Evolutionary conservation across 2,797 vertebrate genomes (phyloP).

Genomic region (Pangasius sanitwongsei): DNA sequence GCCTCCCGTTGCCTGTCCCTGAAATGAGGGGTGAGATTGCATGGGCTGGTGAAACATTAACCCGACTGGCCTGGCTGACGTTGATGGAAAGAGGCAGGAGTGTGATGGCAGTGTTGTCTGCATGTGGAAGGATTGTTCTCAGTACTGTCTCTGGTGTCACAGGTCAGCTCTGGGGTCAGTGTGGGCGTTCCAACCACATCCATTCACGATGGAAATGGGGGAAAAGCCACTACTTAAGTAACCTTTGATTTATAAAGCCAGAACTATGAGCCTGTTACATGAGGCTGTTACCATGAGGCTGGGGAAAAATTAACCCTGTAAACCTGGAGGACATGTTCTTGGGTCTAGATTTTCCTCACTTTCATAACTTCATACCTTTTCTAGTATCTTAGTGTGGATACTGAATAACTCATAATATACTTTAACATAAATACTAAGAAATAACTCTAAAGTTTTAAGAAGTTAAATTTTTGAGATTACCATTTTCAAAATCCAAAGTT

Average conservation of each 20-base stretch:
- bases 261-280: conserved; percentile 36
- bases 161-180: conserved; percentile 72
- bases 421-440: background rate
- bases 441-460: too few species aligned
- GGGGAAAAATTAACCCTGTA: conserved; percentile 6
- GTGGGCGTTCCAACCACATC: conserved; percentile 61
- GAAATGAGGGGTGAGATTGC: conserved; percentile 51
- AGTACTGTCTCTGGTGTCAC: conserved; percentile 66
- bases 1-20: conserved; percentile 51
- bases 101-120: conserved; percentile 70
- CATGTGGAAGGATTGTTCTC: conserved; percentile 71
- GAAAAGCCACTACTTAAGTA: conserved; percentile 46
- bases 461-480: background rate
- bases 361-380: background rate
- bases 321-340: background rate
- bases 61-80: conserved; percentile 67
- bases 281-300: conserved; percentile 22
- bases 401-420: background rate
- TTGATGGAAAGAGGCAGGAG: conserved; percentile 73
- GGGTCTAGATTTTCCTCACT: background rate
- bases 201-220: conserved; percentile 48
- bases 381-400: background rate
- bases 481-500: background rate
- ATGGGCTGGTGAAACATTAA: conserved; percentile 76
- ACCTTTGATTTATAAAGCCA: conserved; percentile 57